phyloP scores from a whole-genome alignment of 2,888 invertebrate species.

The Silvanus unidentatus region DNA sequence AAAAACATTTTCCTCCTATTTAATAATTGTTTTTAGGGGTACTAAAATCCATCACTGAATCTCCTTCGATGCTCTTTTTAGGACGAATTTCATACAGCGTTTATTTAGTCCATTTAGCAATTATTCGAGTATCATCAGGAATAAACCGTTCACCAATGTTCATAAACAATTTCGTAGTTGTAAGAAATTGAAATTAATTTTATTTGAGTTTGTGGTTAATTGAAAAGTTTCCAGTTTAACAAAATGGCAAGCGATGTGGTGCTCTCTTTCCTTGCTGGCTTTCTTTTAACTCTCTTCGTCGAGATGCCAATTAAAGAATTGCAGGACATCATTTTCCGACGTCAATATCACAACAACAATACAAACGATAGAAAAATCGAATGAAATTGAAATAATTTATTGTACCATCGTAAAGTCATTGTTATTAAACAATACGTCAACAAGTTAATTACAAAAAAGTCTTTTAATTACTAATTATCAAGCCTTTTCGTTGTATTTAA shows the following conservation, averaged over 20 bases:
- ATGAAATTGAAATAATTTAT: too few relatives aligned
- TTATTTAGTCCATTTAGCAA: conserved; percentile 22
- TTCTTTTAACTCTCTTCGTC: conserved; percentile 21
- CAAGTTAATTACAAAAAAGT: too few relatives aligned
- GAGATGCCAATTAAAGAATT: conserved; percentile 28
- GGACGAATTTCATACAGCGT: conserved; percentile 27
- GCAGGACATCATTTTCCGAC: conserved; percentile 15
- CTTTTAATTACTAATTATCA: too few relatives aligned
- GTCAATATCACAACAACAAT: too few relatives aligned
- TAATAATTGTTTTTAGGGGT: conserved; percentile 16
- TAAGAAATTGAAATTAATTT: conserved; percentile 6
- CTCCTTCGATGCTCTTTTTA: conserved; percentile 20
- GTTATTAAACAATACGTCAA: too few relatives aligned
- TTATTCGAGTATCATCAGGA: conserved; percentile 15
- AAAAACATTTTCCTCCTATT: background rate
- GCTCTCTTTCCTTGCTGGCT: conserved; percentile 18
- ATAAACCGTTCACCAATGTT: conserved; percentile 13
- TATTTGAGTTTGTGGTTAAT: too few relatives aligned
- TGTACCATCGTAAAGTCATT: too few relatives aligned
- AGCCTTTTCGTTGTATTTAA: too few relatives aligned
- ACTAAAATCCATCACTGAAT: conserved; percentile 10
- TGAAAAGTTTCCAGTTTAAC: conserved; percentile 6
- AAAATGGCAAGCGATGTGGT: conserved; percentile 9
- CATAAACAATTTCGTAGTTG: conserved; percentile 13
- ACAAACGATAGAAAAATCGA: too few relatives aligned